Evolutionary conservation across 2,888 invertebrate genomes (phyloP), one percentile per base, ranked within the genome.

Genomic region (Chironomus tentans): DNA sequence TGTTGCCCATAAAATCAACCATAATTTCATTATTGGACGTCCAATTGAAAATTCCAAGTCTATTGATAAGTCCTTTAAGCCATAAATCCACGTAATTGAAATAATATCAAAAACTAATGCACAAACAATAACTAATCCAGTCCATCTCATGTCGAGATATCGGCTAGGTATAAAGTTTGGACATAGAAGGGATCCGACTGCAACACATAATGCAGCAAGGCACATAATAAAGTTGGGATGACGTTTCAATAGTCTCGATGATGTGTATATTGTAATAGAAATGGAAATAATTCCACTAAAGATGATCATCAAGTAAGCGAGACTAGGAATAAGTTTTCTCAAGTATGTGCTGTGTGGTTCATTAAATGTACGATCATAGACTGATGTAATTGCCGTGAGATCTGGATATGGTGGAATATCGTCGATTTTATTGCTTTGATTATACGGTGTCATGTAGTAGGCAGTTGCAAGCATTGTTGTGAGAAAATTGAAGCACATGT

Each of bases 21-120:
- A 84, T 6, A 80, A 79, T 18, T 82, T 82, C 47, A 81, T 82
- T 22, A 84, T 84, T n/a, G 84, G 83, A 3, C 83, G 80, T 0
- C 84, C 84, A 76, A 84, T 82, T 0, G 84, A 84, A 78, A 84
- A 84, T 78, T 84, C 84, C 76, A 84, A 77, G 77, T 84, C 84
- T 2, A 83, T 84, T 76, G 83, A 84, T 48, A 84, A 82, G 77
- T 83, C 83, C 78, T 84, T 84, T 2, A 82, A 82, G 61, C 84
- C 84, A 78, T 84, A 84, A 18, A 84, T 83, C 84, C 84, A 84
- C 1, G 82, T 82, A 5, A 82, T 80, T 15, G 83, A 82, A 72
- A 84, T 84, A 22, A 84, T 78, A 76, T 84, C 84, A 73, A 84
- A 84, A 0, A 84, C 81, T 73, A 84, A 77, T 2, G 84, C 82